These are phyloP conservation scores for Engraulis encrasicolus DNA, from an alignment of 2,113 vertebrate genomes.

Conservation along the genomic window DNA sequence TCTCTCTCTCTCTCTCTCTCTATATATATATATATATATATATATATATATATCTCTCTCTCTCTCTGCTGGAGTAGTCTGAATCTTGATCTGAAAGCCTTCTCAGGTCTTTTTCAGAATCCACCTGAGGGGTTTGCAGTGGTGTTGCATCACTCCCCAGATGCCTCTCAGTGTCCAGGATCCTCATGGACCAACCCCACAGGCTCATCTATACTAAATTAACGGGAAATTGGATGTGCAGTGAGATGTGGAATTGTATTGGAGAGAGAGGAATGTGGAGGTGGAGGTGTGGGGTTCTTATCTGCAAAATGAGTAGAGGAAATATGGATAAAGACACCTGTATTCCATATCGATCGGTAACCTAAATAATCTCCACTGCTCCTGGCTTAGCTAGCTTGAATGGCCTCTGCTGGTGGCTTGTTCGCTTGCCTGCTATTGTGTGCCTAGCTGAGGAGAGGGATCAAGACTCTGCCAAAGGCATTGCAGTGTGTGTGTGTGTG, in stretches of 20 bases:
- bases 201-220: conserved; percentile 20
- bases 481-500: too few species aligned
- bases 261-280: background rate
- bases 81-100: too few species aligned
- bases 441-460: background rate
- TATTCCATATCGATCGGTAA: conserved; percentile 1
- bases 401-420: too few species aligned
- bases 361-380: background rate
- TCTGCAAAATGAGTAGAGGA: background rate
- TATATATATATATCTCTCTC: too few species aligned
- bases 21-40: too few species aligned
- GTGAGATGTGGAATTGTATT: conserved; percentile 33
- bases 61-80: too few species aligned
- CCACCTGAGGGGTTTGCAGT: too few species aligned
- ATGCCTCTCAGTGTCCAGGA: conserved; percentile 19
- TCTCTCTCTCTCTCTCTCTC: too few species aligned
- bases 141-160: conserved; percentile 46
- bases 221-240: background rate
- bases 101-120: too few species aligned
- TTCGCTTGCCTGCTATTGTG: background rate
- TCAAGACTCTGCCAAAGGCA: too few species aligned
- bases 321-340: conserved; percentile 7
- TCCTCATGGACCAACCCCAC: conserved; percentile 16
- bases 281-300: too few species aligned
- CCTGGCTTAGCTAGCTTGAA: too few species aligned